A percentile compares a stretch with the other conserved stretches of the same genome.
Evolutionary conservation across 2,113 vertebrate species (phyloP).

Genomic region (Myocastor coypus): DNA sequence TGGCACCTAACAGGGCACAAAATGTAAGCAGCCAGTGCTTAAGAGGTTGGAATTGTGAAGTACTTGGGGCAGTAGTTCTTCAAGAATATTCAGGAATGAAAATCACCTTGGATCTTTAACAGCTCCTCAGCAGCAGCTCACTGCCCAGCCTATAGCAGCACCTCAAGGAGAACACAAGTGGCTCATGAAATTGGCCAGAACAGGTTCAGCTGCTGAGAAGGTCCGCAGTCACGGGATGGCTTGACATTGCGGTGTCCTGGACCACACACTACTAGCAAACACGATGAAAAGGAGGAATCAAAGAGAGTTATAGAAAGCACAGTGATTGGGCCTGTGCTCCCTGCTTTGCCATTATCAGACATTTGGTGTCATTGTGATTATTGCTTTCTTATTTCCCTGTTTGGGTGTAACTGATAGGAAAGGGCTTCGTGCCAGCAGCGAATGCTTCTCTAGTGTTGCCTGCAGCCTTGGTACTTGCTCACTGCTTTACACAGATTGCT

Average conservation of each 20-base stretch:
- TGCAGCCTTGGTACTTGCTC: neutral
- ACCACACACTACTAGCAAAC: neutral
- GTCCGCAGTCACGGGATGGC: neutral
- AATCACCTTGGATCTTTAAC: conserved; percentile 39
- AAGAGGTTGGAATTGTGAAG: conserved; percentile 6
- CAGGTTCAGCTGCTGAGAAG: neutral
- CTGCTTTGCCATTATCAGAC: neutral
- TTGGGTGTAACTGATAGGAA: neutral
- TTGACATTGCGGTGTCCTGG: neutral
- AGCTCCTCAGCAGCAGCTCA: conserved; percentile 13
- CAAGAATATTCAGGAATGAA: conserved; percentile 14
- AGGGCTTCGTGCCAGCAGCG: neutral
- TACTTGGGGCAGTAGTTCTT: conserved; percentile 17
- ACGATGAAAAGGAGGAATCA: neutral
- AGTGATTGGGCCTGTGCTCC: neutral
- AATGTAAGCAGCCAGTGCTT: neutral
- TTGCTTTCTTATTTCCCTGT: neutral
- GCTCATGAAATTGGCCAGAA: neutral
- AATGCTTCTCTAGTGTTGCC: neutral
- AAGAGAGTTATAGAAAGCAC: neutral
- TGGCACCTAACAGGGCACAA: neutral
- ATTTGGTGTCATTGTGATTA: neutral
- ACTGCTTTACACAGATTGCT: neutral
- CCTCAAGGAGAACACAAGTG: neutral
- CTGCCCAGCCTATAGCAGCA: neutral